A percentile compares a stretch with the other conserved stretches of the same genome.
phyloP scores from a whole-genome alignment of 2,888 invertebrate species.

The Sinhomidia bicolor region DNA sequence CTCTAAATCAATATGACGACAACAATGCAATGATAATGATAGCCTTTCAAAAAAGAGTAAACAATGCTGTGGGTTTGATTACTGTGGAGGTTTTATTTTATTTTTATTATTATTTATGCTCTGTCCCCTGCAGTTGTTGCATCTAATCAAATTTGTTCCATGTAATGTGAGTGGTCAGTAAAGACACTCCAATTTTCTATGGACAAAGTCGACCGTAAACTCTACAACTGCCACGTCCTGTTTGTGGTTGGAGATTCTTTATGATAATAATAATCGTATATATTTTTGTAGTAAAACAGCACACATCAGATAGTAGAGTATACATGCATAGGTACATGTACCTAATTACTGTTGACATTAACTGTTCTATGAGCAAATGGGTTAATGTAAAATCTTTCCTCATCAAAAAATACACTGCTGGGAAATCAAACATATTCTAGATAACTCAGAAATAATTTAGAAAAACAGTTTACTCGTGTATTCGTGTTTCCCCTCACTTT shows the following conservation, averaged over 20 bases:
- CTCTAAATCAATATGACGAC: background rate
- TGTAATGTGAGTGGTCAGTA: background rate
- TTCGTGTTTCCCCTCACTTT: too few species aligned
- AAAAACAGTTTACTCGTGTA: too few species aligned
- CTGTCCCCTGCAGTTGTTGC: background rate
- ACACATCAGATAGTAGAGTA: too few species aligned
- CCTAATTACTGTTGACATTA: background rate
- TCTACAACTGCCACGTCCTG: slow-evolving; percentile 13
- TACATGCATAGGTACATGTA: too few species aligned
- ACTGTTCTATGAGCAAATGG: too few species aligned
- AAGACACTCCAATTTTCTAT: background rate
- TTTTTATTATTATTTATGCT: too few species aligned
- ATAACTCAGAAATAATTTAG: too few species aligned
- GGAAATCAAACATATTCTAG: too few species aligned
- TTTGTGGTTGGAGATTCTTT: background rate
- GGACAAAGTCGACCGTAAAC: background rate
- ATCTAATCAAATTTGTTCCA: slow-evolving; percentile 25
- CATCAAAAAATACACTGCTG: background rate
- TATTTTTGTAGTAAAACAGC: too few species aligned
- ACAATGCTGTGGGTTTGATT: background rate
- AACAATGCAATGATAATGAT: background rate
- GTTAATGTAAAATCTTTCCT: background rate
- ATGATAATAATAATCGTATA: too few species aligned
- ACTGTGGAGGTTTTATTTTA: background rate
- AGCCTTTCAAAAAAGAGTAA: background rate